A percentile compares a stretch with the other conserved stretches of the same genome.
phyloP scores from a whole-genome alignment of 2,797 vertebrate genomes.

The Hipposideros larvatus region DNA sequence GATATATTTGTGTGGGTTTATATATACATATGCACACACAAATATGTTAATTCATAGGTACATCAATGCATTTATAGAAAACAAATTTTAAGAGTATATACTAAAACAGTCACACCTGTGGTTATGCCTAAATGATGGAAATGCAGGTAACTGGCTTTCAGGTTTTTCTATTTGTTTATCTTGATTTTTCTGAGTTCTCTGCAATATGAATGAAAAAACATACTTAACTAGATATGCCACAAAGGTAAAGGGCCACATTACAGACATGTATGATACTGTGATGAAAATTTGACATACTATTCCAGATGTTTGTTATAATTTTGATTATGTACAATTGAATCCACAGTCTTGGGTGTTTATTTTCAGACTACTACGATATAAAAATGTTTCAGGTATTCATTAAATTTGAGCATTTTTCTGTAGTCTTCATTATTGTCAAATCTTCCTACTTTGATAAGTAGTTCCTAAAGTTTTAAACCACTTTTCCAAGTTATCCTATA shows the following conservation, averaged over 20 bases:
- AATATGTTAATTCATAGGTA: background rate
- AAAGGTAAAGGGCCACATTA: background rate
- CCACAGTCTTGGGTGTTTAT: background rate
- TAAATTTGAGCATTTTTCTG: background rate
- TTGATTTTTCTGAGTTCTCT: conserved; percentile 18
- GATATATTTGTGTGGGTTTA: background rate
- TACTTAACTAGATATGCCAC: background rate
- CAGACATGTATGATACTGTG: background rate
- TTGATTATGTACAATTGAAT: background rate
- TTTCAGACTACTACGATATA: background rate
- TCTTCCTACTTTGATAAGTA: background rate
- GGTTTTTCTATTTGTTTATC: background rate
- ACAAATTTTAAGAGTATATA: background rate
- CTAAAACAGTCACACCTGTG: background rate
- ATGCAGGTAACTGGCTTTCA: background rate
- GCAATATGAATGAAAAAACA: background rate
- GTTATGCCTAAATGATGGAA: background rate
- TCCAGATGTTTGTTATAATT: background rate
- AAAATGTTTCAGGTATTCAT: background rate
- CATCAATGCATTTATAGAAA: background rate
- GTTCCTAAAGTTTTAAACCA: conserved; percentile 19
- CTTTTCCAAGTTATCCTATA: background rate
- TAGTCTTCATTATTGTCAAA: background rate
- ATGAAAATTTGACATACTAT: background rate
- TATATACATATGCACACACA: background rate